Evolutionary conservation across 2,888 invertebrate genomes (phyloP).

Genomic region (Ormyrus labotus): DNA sequence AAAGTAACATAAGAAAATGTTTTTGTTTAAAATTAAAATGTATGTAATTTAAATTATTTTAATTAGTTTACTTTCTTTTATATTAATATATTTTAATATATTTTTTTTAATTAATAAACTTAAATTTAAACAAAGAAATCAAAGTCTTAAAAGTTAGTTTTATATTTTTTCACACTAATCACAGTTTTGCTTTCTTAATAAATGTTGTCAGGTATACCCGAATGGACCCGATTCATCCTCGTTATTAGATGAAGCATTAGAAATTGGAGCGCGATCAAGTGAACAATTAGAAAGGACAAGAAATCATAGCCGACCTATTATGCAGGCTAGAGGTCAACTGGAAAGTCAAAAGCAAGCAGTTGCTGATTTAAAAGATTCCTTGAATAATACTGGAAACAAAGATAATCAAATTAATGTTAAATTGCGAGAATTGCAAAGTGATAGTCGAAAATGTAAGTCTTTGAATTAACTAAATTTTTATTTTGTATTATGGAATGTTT

Average conservation of each 20-base stretch:
- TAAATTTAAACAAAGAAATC: background rate
- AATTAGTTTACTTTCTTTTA: too few relatives aligned
- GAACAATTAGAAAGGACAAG: slow-evolving; percentile 68
- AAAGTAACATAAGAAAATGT: too few relatives aligned
- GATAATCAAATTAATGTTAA: slow-evolving; percentile 73
- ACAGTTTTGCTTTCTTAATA: background rate
- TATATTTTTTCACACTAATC: background rate
- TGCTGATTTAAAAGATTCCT: slow-evolving; percentile 66
- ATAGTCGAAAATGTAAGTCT: slow-evolving; percentile 76
- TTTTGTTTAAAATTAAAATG: too few relatives aligned
- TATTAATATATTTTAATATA: too few relatives aligned
- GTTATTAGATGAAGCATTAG: slow-evolving; percentile 69
- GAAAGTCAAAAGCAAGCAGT: slow-evolving; percentile 68
- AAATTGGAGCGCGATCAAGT: slow-evolving; percentile 67
- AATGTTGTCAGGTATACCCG: slow-evolving; percentile 66
- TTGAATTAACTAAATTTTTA: background rate
- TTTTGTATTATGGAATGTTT: too few relatives aligned
- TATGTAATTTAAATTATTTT: too few relatives aligned
- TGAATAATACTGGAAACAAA: slow-evolving; percentile 71
- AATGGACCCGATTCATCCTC: slow-evolving; percentile 66
- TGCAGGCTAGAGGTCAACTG: slow-evolving; percentile 75
- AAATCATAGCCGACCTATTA: slow-evolving; percentile 75
- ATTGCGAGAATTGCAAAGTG: slow-evolving; percentile 77
- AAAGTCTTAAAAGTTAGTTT: background rate
- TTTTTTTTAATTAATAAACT: background rate